phyloP scores from a whole-genome alignment of 2,113 vertebrate genomes.

The western clawed frog (Xenopus tropicalis) region DNA sequence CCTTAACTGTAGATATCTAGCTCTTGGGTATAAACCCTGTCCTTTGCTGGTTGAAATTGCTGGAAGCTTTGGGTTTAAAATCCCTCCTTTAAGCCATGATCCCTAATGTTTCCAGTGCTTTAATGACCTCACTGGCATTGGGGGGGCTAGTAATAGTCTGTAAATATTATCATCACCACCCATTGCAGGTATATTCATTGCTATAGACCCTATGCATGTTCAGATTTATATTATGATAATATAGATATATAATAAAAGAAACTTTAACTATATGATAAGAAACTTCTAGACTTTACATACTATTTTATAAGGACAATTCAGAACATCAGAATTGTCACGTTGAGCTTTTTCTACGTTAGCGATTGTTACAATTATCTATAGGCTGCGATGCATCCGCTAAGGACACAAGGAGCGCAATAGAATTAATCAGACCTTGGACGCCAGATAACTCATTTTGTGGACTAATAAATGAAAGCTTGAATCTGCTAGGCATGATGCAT shows the following conservation, averaged over 20 bases:
- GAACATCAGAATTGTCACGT: conserved; percentile 30
- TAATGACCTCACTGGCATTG: too few relatives aligned
- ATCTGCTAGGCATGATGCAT: conserved; percentile 23
- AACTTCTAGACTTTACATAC: conserved; percentile 21
- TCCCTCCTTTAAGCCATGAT: not conserved
- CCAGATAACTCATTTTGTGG: conserved; percentile 9
- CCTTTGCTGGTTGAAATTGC: not conserved
- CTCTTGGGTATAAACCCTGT: too few relatives aligned
- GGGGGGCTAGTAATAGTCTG: not conserved
- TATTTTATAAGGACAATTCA: conserved; percentile 35
- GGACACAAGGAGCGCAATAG: not conserved
- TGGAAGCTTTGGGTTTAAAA: not conserved
- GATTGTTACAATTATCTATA: not conserved
- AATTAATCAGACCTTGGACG: conserved; percentile 2
- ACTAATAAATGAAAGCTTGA: not conserved
- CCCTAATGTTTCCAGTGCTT: not conserved
- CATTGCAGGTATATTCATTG: not conserved
- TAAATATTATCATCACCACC: not conserved
- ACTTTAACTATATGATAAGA: conserved; percentile 21
- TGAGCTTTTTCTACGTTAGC: conserved; percentile 31
- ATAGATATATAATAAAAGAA: conserved; percentile 2
- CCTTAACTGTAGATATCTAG: too few relatives aligned
- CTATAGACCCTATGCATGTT: conserved; percentile 34
- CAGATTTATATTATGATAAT: conserved; percentile 2
- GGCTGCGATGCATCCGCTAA: not conserved